Conservation (phyloP, 2,113 vertebrate genomes). For the Bolborhynchus lineola region DNA sequence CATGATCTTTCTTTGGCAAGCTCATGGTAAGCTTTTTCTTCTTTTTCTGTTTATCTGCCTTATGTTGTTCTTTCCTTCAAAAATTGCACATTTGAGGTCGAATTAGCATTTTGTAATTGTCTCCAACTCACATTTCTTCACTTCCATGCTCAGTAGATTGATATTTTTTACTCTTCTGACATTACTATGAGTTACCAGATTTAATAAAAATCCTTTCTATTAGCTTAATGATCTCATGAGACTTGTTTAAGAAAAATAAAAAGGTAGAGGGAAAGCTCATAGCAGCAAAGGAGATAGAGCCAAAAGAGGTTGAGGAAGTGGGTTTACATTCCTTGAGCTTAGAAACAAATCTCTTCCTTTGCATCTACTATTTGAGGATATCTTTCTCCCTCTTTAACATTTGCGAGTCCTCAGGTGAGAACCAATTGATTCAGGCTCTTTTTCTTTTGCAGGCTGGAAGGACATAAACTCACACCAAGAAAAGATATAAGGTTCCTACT, state of each 20-base stretch:
- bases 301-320: not conserved
- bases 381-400: not conserved
- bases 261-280: not conserved
- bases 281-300: not conserved
- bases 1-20: not conserved
- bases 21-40: not conserved
- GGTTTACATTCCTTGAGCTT: not conserved
- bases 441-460: not conserved
- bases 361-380: not conserved
- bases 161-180: not conserved
- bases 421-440: not conserved
- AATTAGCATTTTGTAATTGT: slow-evolving; percentile 11
- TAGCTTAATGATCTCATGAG: not conserved
- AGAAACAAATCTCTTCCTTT: not conserved
- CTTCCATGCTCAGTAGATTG: not conserved
- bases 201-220: slow-evolving; percentile 12
- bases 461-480: not conserved
- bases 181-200: not conserved
- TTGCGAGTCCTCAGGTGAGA: not conserved
- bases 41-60: not conserved
- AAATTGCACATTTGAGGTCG: not conserved
- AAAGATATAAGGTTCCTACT: not conserved
- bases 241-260: not conserved
- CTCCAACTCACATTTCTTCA: not conserved
- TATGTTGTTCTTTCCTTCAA: not conserved